phyloP scores from a whole-genome alignment of 1,140 invertebrate species.

The Solenopsis fugax region DNA sequence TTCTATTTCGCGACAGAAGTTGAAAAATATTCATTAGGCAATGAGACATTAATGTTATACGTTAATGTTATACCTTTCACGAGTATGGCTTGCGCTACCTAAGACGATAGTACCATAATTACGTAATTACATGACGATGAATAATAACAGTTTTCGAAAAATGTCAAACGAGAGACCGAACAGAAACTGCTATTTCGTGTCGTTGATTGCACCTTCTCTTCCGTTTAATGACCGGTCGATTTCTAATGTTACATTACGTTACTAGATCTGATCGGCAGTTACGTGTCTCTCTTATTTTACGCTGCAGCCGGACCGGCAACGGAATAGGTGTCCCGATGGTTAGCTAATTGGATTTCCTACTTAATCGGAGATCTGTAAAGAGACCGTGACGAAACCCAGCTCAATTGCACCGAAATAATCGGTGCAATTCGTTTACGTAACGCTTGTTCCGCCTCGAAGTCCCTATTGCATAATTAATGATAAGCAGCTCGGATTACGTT shows the following conservation, averaged over 20 bases:
- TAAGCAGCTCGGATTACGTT: slow-evolving; percentile 25
- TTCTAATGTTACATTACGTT: slow-evolving; percentile 56
- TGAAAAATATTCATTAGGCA: neutral
- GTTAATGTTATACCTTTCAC: neutral
- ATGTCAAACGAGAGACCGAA: slow-evolving; percentile 9
- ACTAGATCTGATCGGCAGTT: slow-evolving; percentile 25
- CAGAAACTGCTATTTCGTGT: neutral
- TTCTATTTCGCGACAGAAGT: neutral
- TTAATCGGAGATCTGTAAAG: slow-evolving; percentile 45
- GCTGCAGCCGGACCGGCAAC: neutral
- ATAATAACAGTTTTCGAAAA: neutral
- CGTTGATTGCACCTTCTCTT: slow-evolving; percentile 11
- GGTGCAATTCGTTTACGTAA: slow-evolving; percentile 33
- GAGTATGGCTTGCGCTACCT: neutral
- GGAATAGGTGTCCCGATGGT: slow-evolving; percentile 5
- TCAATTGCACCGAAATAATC: slow-evolving; percentile 51
- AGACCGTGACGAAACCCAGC: slow-evolving; percentile 3
- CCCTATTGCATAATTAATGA: slow-evolving; percentile 23
- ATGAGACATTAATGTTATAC: neutral
- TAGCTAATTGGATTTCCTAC: slow-evolving; percentile 56
- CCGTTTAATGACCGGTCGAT: slow-evolving; percentile 42
- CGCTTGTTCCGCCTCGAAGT: slow-evolving; percentile 3
- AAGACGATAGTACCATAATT: neutral
- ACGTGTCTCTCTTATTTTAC: slow-evolving; percentile 26
- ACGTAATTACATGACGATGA: neutral